These are phyloP conservation scores for Panurus biarmicus DNA, from an alignment of 2,113 vertebrate genomes.

Conservation along the genomic window DNA sequence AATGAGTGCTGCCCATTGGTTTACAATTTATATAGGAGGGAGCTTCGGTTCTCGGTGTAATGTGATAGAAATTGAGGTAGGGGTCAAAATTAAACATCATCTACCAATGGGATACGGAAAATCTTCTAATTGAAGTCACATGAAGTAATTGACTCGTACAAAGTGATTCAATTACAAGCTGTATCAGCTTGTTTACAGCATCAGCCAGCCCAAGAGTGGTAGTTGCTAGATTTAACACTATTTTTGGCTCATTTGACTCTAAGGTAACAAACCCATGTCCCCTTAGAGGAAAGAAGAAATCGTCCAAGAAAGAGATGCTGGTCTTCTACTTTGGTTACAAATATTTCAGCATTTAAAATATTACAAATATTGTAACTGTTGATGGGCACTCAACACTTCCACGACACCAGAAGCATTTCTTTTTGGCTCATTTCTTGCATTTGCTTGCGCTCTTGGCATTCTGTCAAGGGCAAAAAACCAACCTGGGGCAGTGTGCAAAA, in stretches of 20 bases:
- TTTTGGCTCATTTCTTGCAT: not conserved
- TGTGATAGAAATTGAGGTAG: slow-evolving; percentile 2
- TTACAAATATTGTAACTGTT: not conserved
- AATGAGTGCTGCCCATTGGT: not conserved
- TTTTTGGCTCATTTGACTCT: not conserved
- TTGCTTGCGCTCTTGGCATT: not conserved
- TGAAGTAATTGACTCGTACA: not conserved
- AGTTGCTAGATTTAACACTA: not conserved
- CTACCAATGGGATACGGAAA: not conserved
- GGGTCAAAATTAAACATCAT: slow-evolving; percentile 7
- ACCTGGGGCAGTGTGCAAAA: not conserved
- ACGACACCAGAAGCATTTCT: not conserved
- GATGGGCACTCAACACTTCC: not conserved
- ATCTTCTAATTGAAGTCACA: slow-evolving; percentile 3
- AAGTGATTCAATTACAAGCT: not conserved
- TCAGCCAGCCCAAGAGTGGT: not conserved
- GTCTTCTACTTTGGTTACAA: not conserved
- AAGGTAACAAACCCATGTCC: not conserved
- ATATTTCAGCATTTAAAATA: not conserved
- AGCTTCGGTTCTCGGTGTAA: slow-evolving; percentile 2
- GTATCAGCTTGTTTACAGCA: not conserved
- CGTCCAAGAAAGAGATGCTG: not conserved
- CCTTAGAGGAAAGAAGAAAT: not conserved
- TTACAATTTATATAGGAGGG: not conserved
- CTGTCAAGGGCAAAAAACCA: not conserved